phyloP scores from a whole-genome alignment of 1,140 invertebrate species.

The Drosophila subobscura region DNA sequence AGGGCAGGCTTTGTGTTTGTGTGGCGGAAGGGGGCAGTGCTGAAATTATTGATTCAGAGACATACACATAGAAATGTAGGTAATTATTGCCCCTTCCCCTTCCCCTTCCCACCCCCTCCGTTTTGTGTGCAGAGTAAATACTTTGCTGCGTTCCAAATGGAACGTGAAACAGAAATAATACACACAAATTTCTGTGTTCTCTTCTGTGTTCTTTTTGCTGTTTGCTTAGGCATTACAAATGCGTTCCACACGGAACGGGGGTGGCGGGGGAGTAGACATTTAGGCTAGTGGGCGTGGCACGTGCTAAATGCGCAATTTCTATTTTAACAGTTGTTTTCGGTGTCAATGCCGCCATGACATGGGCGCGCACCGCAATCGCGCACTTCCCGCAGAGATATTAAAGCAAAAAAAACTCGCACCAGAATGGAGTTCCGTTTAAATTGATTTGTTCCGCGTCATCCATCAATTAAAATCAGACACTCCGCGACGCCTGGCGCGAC shows the following conservation, averaged over 20 bases:
- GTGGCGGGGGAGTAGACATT: slow-evolving; percentile 18
- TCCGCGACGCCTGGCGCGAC: too few species aligned
- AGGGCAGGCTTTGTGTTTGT: slow-evolving; percentile 1
- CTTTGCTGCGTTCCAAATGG: slow-evolving; percentile 41
- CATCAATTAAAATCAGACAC: slow-evolving; percentile 27
- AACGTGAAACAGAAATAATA: slow-evolving; percentile 24
- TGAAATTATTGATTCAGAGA: slow-evolving; percentile 31
- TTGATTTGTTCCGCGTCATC: slow-evolving; percentile 18
- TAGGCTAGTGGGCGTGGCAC: slow-evolving; percentile 2
- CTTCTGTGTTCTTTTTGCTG: slow-evolving; percentile 55
- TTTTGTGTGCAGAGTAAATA: slow-evolving; percentile 49
- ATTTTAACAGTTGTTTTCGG: slow-evolving; percentile 70
- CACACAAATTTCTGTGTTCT: slow-evolving; percentile 60
- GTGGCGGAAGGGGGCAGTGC: background rate
- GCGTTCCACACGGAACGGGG: slow-evolving; percentile 26
- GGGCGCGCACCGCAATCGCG: slow-evolving; percentile 3
- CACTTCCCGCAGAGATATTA: background rate
- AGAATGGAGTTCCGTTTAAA: slow-evolving; percentile 24
- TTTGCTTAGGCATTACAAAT: slow-evolving; percentile 63
- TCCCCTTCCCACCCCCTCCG: background rate
- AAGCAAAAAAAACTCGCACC: slow-evolving; percentile 13
- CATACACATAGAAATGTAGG: background rate
- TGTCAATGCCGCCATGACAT: slow-evolving; percentile 51
- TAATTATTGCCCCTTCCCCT: slow-evolving; percentile 1
- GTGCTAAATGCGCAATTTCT: slow-evolving; percentile 71